Conservation (phyloP, 1,140 invertebrate genomes). For the Pseudachorutes palmiensis region DNA sequence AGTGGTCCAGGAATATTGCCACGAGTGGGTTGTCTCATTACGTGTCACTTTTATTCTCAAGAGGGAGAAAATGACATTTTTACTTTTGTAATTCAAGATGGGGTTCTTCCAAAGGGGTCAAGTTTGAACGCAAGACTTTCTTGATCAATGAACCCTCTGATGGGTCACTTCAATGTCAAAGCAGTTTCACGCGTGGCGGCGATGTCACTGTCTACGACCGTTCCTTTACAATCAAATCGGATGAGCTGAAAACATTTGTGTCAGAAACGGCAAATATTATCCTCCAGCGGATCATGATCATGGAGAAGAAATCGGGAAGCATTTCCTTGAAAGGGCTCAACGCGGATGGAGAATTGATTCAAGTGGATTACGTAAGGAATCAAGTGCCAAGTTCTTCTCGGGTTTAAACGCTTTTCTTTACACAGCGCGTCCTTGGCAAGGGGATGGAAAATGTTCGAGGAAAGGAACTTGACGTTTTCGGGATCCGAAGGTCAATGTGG, state of each 20-base stretch:
- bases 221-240: neutral
- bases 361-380: constrained; percentile 26
- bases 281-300: constrained; percentile 26
- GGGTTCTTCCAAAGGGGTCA: constrained; percentile 6
- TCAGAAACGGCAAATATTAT: constrained; percentile 27
- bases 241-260: constrained; percentile 21
- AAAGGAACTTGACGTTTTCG: constrained; percentile 24
- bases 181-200: neutral
- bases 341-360: constrained; percentile 16
- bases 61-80: too few relatives aligned
- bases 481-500: constrained; percentile 23
- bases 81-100: too few relatives aligned
- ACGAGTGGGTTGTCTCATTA: constrained; percentile 24
- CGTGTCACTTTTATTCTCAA: neutral
- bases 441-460: constrained; percentile 30
- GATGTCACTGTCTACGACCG: constrained; percentile 7
- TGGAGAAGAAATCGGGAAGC: constrained; percentile 22
- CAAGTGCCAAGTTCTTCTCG: neutral
- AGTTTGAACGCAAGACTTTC: constrained; percentile 17
- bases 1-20: constrained; percentile 28
- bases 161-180: constrained; percentile 10
- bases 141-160: constrained; percentile 12
- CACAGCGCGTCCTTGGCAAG: constrained; percentile 19
- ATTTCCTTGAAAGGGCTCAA: constrained; percentile 21
- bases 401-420: neutral